A percentile compares a stretch with the other conserved stretches of the same genome.
Evolutionary conservation across 2,113 vertebrate species (phyloP).

Genomic region (Melanerpes aurifrons): DNA sequence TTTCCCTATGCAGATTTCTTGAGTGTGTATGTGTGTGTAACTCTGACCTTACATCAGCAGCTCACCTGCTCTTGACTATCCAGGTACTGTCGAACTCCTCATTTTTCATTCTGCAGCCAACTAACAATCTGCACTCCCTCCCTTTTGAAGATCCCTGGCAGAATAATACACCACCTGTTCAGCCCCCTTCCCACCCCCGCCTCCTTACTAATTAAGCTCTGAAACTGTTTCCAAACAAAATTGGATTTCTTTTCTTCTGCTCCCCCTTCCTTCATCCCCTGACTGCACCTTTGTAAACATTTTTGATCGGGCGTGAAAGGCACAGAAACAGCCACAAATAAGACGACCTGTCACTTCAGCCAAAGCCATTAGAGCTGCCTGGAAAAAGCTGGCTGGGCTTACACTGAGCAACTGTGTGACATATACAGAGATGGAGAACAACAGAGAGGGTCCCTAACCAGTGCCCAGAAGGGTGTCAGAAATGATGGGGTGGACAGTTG

Average conservation of each 20-base stretch:
- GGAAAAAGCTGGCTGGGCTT: background rate
- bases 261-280: constrained; percentile 13
- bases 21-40: background rate
- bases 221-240: constrained; percentile 72
- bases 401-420: background rate
- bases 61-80: constrained; percentile 48
- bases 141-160: constrained; percentile 66
- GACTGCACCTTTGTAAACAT: constrained; percentile 57
- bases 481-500: background rate
- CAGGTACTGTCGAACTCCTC: constrained; percentile 18
- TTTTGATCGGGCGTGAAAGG: constrained; percentile 46
- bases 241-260: constrained; percentile 58
- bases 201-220: constrained; percentile 70
- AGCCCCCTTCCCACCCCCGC: constrained; percentile 2
- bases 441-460: background rate
- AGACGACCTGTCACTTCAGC: constrained; percentile 6
- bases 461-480: background rate
- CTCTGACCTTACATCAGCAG: background rate
- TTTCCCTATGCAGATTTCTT: constrained; percentile 35
- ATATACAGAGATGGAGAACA: background rate
- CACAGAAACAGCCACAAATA: constrained; percentile 17
- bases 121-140: constrained; percentile 20
- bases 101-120: constrained; percentile 65
- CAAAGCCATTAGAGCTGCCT: background rate
- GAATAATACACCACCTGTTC: constrained; percentile 75